These are phyloP conservation scores for Entomobrya multifasciata DNA, from an alignment of 2,888 invertebrate genomes.

Conservation along the genomic window DNA sequence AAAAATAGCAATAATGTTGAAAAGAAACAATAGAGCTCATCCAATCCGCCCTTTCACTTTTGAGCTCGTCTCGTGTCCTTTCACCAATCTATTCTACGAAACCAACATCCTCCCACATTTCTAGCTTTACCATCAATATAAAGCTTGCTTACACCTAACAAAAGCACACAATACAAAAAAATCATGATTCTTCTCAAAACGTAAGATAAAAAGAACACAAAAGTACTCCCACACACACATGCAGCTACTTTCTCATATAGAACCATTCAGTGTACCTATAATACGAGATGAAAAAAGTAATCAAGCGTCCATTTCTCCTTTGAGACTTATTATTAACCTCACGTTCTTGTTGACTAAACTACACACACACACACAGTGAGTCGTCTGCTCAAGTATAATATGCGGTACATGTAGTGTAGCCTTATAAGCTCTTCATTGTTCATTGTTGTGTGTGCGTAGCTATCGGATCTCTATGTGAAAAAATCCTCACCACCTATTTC, in stretches of 20 bases:
- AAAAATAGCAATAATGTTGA: constrained; percentile 43
- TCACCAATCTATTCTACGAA: too few species aligned
- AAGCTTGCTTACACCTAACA: background rate
- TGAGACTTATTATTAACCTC: constrained; percentile 68
- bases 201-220: constrained; percentile 28
- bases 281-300: constrained; percentile 50
- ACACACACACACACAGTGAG: background rate
- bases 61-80: background rate
- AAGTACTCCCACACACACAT: constrained; percentile 3
- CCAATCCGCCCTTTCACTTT: background rate
- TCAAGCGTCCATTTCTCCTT: constrained; percentile 65
- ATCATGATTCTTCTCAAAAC: background rate
- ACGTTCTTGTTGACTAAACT: constrained; percentile 37
- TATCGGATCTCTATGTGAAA: background rate
- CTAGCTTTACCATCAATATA: background rate
- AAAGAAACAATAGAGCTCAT: background rate
- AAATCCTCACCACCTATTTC: constrained; percentile 9
- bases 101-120: background rate
- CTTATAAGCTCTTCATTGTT: too few species aligned
- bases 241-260: too few species aligned
- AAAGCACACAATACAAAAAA: constrained; percentile 16
- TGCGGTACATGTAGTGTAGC: background rate
- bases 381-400: background rate
- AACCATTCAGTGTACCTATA: background rate
- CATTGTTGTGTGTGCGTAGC: background rate